Percentiles rank a stretch among this genome's conserved stretches.
phyloP scores from a whole-genome alignment of 2,113 vertebrate genomes.

The Apodemus speciosus region DNA sequence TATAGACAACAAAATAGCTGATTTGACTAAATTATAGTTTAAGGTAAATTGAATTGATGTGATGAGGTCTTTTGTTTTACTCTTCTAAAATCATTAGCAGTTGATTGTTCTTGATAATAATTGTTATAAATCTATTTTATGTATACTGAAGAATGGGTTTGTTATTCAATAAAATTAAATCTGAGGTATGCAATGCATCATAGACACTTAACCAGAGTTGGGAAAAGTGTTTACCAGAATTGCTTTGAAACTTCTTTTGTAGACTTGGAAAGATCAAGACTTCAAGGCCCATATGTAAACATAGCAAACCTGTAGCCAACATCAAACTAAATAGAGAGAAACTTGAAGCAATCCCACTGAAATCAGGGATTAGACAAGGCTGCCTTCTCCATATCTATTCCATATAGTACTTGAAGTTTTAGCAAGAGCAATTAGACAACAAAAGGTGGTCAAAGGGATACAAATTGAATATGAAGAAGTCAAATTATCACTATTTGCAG shows the following conservation, averaged over 20 bases:
- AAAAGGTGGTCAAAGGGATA: too few species aligned
- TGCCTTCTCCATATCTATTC: too few species aligned
- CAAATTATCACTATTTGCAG: too few species aligned
- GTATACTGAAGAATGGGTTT: background rate
- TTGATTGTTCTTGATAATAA: conserved; percentile 31
- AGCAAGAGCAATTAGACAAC: too few species aligned
- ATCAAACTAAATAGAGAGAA: too few species aligned
- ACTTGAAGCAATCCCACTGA: too few species aligned
- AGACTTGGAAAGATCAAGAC: background rate
- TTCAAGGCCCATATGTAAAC: too few species aligned
- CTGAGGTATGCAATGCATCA: background rate
- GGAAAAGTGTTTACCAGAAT: background rate
- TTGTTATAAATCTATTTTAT: background rate
- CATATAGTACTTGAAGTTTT: too few species aligned
- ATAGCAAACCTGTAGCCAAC: too few species aligned
- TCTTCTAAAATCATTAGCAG: conserved; percentile 25
- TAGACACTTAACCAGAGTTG: conserved; percentile 6
- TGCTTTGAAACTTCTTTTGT: background rate
- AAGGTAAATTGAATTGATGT: background rate
- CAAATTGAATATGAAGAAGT: too few species aligned
- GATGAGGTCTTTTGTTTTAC: background rate
- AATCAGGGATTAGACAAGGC: too few species aligned
- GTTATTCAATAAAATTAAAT: too few species aligned
- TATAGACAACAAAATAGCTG: background rate
- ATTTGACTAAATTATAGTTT: background rate